Percentiles rank a stretch among this genome's conserved stretches.
Conservation (phyloP, 1,140 invertebrate species). For the Tetramorium parvispinum region DNA sequence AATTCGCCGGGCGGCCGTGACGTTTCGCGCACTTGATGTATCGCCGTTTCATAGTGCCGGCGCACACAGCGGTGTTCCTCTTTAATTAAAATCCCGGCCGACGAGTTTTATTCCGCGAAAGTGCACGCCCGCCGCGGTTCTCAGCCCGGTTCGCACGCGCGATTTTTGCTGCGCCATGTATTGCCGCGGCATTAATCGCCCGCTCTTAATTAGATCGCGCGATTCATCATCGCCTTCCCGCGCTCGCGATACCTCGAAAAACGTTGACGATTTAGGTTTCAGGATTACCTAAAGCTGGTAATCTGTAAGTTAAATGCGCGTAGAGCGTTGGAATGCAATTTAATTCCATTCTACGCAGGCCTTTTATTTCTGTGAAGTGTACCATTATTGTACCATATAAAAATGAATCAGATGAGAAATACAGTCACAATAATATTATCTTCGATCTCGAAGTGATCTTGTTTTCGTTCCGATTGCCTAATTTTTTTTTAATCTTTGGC, state of each 20-base stretch:
- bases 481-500: neutral
- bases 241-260: constrained; percentile 44
- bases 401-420: neutral
- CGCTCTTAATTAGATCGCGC: constrained; percentile 74
- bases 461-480: neutral
- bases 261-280: constrained; percentile 34
- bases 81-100: constrained; percentile 75
- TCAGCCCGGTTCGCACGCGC: constrained; percentile 83
- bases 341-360: neutral
- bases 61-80: constrained; percentile 47
- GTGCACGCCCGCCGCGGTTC: constrained; percentile 54
- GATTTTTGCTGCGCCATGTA: constrained; percentile 62
- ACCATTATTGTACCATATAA: neutral
- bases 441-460: neutral
- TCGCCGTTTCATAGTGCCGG: constrained; percentile 23
- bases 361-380: neutral
- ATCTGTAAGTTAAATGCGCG: neutral
- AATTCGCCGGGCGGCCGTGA: constrained; percentile 38
- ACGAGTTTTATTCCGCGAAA: constrained; percentile 65
- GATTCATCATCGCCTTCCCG: constrained; percentile 41
- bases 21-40: constrained; percentile 40
- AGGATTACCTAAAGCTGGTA: neutral
- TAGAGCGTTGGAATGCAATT: neutral
- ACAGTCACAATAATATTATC: neutral
- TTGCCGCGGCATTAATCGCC: constrained; percentile 73